Evolutionary conservation across 1,140 invertebrate species (phyloP).

Genomic region (Formica exsecta): DNA sequence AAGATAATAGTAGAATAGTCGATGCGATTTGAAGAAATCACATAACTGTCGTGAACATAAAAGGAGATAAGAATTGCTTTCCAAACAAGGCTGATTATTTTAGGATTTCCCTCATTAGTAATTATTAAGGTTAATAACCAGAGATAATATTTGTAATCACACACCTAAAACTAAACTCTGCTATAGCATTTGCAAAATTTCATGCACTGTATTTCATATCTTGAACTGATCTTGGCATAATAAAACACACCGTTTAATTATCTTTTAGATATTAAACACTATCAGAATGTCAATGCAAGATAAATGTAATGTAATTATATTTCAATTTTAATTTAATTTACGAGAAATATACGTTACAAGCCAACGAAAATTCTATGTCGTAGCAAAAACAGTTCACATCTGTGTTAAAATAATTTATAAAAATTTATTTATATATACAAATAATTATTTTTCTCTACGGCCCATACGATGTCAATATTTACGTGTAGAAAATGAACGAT

Average conservation of each 20-base stretch:
- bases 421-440: too few species aligned
- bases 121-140: slow-evolving; percentile 2
- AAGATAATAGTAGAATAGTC: neutral
- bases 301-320: neutral
- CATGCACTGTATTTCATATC: neutral
- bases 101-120: neutral
- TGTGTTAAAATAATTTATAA: neutral
- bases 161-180: neutral
- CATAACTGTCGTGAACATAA: neutral
- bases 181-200: neutral
- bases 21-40: neutral
- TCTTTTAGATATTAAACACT: too few species aligned
- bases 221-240: neutral
- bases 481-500: neutral
- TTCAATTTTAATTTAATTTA: slow-evolving; percentile 18
- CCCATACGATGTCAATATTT: neutral
- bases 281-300: too few species aligned
- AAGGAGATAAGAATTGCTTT: slow-evolving; percentile 14
- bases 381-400: neutral
- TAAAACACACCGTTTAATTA: neutral
- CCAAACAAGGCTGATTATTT: neutral
- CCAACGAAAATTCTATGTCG: neutral
- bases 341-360: neutral
- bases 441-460: neutral
- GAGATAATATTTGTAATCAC: neutral